Percentiles rank a stretch among this genome's conserved stretches.
phyloP scores from a whole-genome alignment of 2,797 vertebrate genomes.

The Sebastes trivittatus region DNA sequence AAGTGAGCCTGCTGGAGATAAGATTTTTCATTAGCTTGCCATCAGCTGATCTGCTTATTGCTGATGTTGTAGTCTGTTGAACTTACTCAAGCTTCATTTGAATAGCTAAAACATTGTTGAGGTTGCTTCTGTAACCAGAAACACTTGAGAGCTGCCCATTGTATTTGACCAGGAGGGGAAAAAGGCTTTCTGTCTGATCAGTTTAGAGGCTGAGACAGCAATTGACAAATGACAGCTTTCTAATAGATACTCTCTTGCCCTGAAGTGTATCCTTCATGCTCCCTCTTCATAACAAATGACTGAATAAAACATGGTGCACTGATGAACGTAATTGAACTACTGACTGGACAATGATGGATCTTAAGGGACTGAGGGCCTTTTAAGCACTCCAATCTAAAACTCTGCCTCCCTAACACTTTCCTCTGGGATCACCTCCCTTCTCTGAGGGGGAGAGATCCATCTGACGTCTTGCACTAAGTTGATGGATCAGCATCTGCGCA shows the following conservation, averaged over 20 bases:
- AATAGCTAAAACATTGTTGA: background rate
- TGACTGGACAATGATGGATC: conserved; percentile 50
- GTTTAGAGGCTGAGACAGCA: background rate
- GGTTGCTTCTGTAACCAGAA: background rate
- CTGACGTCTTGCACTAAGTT: conserved; percentile 12
- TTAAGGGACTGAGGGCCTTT: conserved; percentile 45
- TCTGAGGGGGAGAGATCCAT: conserved; percentile 13
- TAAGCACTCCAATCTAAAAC: conserved; percentile 48
- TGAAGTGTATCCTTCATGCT: conserved; percentile 31
- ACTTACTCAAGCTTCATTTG: background rate
- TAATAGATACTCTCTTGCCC: conserved; percentile 21
- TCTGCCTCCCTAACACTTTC: conserved; percentile 35
- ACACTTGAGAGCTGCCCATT: background rate
- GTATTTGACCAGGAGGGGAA: background rate
- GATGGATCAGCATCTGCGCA: conserved; percentile 21
- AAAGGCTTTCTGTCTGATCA: background rate
- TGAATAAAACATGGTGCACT: conserved; percentile 53
- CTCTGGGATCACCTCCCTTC: conserved; percentile 26
- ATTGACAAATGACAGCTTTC: conserved; percentile 33
- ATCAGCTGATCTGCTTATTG: background rate
- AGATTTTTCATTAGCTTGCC: background rate
- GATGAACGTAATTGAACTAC: conserved; percentile 53
- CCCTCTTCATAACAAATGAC: conserved; percentile 44
- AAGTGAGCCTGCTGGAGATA: background rate
- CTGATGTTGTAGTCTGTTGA: background rate